These are phyloP conservation scores for Ctenodactylus gundi DNA, from an alignment of 2,113 vertebrate species.

Conservation along the genomic window DNA sequence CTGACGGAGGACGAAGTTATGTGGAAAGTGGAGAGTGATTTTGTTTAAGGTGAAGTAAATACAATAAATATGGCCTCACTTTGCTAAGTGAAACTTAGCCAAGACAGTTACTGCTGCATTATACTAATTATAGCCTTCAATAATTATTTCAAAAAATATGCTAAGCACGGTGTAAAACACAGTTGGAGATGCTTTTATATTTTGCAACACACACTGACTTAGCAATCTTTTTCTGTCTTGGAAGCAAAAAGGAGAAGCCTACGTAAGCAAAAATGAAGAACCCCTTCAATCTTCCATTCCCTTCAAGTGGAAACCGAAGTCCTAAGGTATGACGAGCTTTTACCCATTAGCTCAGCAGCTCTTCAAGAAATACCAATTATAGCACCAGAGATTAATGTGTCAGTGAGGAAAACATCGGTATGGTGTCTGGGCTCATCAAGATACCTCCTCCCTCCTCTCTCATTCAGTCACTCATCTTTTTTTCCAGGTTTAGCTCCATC, in stretches of 20 bases:
- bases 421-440: neutral
- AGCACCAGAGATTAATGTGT: neutral
- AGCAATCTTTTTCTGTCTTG: constrained; percentile 13
- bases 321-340: neutral
- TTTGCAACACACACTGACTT: neutral
- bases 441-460: neutral
- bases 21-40: neutral
- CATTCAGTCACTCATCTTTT: neutral
- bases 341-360: neutral
- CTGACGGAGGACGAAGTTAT: neutral
- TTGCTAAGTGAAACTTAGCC: neutral
- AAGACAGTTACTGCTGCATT: neutral
- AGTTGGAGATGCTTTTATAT: constrained; percentile 4
- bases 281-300: constrained; percentile 15
- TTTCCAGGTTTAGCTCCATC: neutral
- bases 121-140: constrained; percentile 24
- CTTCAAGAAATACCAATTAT: neutral
- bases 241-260: constrained; percentile 37
- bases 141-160: constrained; percentile 42
- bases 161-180: neutral
- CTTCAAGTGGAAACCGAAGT: constrained; percentile 22
- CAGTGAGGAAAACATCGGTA: neutral
- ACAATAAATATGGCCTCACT: neutral
- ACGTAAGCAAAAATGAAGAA: constrained; percentile 16
- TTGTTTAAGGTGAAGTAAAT: neutral